Evolutionary conservation across 2,888 invertebrate genomes (phyloP), one percentile per base, ranked within the genome.

Genomic region (Venustoraphidia nigricollis): DNA sequence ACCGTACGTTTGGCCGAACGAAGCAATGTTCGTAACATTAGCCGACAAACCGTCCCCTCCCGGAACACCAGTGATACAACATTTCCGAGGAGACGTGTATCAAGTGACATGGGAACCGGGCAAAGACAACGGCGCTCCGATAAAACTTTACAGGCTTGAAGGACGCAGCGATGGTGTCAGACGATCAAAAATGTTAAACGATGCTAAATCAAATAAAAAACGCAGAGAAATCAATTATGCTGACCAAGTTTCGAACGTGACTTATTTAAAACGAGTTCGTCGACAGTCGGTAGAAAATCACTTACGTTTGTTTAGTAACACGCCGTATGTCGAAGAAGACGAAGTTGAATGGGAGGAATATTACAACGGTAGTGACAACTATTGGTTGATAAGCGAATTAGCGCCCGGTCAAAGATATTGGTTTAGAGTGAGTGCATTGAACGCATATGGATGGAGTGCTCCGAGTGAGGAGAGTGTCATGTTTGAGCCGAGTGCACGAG

Each of bases 91-190:
- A 17, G 79, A 81, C 17, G 74, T 85, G 17, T 81, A 85, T 58
- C 83, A 87, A 59, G 78, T 91, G 0, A 79, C 77, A 59, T 94
- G 94, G 94, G 72, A 79, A 41, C 76, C 83, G 9, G 82, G 91
- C 0, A 75, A 75, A 52, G 77, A 81, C 10, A 83, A 88, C 59
- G 92, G 92, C 0, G 82, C 83, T 0, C 69, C 77, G n/a, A 73
- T 90, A 8, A 69, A 74, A 9, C 66, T 76, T 46, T 94, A 93
- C 64, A 75, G 79, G 38, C 69, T 93, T 14, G 88, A 91, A 70
- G 87, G 84, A 0, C 65, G 41, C 13, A 47, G 42, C 13, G 38
- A 47, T 37, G 27, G 35, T 27, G 27, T 27, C 2, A 39, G 40
- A 39, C 40, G 40, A 10, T 39, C 40, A 9, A 14, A 39, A 9